These are phyloP conservation scores for Lepidochrysops patricia DNA, from an alignment of 2,888 invertebrate species.

Conservation along the genomic window DNA sequence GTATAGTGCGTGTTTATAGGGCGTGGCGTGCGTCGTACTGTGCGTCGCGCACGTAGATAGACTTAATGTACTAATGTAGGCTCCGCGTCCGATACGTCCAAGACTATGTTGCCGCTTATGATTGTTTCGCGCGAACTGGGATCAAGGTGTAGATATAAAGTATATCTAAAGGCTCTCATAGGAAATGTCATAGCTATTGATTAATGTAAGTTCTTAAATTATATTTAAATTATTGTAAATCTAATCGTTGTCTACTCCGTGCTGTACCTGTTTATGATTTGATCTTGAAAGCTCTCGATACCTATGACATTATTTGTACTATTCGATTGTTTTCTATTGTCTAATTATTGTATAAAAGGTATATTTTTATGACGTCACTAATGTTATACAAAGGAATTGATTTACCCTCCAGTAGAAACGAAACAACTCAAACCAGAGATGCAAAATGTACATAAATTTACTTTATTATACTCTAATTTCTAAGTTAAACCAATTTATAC, in stretches of 20 bases:
- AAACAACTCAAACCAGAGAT: neutral
- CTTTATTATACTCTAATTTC: neutral
- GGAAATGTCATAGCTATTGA: constrained; percentile 6
- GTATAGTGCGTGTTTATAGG: neutral
- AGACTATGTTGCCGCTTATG: constrained; percentile 5
- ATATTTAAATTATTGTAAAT: neutral
- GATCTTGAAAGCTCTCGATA: neutral
- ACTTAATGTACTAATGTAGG: constrained; percentile 9
- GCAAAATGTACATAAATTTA: neutral
- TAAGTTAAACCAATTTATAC: neutral
- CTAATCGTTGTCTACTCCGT: neutral
- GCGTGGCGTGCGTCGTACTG: neutral
- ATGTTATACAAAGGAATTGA: constrained; percentile 6
- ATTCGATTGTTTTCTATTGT: neutral
- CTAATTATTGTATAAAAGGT: constrained; percentile 2
- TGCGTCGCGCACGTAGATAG: constrained; percentile 9
- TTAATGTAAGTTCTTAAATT: neutral
- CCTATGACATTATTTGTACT: neutral
- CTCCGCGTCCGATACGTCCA: constrained; percentile 13
- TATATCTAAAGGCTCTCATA: neutral
- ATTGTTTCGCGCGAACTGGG: constrained; percentile 11
- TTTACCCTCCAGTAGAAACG: constrained; percentile 8
- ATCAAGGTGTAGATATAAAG: constrained; percentile 4
- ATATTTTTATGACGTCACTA: neutral
- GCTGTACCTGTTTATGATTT: neutral